Base-by-base conservation (phyloP, 2,113 vertebrate genomes). In the Chinchilla lanigera region DNA sequence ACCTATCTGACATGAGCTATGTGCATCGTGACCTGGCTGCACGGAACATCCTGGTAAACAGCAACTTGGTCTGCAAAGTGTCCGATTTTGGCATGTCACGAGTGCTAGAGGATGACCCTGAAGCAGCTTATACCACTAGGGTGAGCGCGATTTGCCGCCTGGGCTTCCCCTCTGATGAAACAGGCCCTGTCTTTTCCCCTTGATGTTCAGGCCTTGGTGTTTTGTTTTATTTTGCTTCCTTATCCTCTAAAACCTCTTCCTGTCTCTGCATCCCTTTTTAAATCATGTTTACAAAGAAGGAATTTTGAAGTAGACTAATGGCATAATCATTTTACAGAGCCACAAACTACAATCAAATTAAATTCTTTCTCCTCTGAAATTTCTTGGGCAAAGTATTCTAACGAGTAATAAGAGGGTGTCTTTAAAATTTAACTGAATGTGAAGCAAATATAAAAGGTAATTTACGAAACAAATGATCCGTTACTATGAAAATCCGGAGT, bases 31-130 rank as follows among this genome's bases (percentile, higher is more conserved):
- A 99, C 94, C 98, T 99, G 26, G 99, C 99, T 0, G 99, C 99
- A 1, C 99, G 99, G 44, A 99, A 99, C 97, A 99, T 99, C 81
- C 98, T 99, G 63, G 99, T 99, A 67, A 99, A 99, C 98, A 99
- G 99, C 99, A 99, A 99, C 98, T 98, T 99, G 97, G 99, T 99
- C 91, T 99, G 99, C 98, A 99, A 99, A 98, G 99, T 99, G 75
- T 99, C 99, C 1, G 99, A 99, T 98, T 99, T 99, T 0, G 99
- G 99, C 97, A 99, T 99, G 99, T 99, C 99, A 26, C 98, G 99
- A 0, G 99, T 99, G 22, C 99, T 99, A 69, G 99, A 99, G 98
- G 99, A 99, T 0, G 99, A 99, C 91, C 99, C 99, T 0, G 99
- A 99, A 97, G 99, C 99, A 44, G 99, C 99, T 30, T 99, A 99